These are phyloP conservation scores for Sebastes goodei DNA, from an alignment of 2,797 vertebrate species.

Conservation along the genomic window DNA sequence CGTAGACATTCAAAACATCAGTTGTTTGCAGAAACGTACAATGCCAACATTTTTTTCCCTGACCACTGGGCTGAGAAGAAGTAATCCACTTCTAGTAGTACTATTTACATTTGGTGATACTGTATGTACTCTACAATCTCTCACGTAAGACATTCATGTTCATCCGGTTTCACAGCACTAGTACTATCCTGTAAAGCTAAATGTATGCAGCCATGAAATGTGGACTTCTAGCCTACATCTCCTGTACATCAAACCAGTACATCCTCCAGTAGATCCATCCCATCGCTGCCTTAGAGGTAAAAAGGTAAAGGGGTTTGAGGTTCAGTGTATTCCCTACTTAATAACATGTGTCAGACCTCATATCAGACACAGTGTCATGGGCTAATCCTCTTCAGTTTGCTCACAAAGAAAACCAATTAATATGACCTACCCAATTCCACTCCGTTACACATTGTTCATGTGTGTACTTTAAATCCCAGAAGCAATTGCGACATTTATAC, in stretches of 20 bases:
- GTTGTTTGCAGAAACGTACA: background rate
- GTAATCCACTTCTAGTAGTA: background rate
- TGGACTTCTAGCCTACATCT: background rate
- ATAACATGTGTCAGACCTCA: slow-evolving; percentile 22
- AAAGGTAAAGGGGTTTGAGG: slow-evolving; percentile 8
- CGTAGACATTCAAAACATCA: background rate
- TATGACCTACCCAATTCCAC: background rate
- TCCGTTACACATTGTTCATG: background rate
- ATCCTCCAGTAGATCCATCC: background rate
- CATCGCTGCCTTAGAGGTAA: background rate
- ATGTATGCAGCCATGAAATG: slow-evolving; percentile 5
- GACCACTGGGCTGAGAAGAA: too few species aligned
- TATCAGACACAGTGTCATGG: slow-evolving; percentile 22
- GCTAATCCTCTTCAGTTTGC: slow-evolving; percentile 23
- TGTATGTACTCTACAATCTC: too few species aligned
- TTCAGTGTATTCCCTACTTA: slow-evolving; percentile 25
- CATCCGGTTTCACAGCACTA: background rate
- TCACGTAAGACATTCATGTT: background rate
- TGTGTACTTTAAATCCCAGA: slow-evolving; percentile 26
- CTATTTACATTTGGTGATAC: background rate
- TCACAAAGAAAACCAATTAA: slow-evolving; percentile 24
- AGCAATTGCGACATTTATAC: slow-evolving; percentile 35
- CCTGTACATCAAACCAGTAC: background rate
- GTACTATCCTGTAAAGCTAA: background rate
- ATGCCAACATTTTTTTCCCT: background rate